These are phyloP conservation scores for Paraplagusia blochii DNA, from an alignment of 2,113 vertebrate genomes.

Conservation along the genomic window DNA sequence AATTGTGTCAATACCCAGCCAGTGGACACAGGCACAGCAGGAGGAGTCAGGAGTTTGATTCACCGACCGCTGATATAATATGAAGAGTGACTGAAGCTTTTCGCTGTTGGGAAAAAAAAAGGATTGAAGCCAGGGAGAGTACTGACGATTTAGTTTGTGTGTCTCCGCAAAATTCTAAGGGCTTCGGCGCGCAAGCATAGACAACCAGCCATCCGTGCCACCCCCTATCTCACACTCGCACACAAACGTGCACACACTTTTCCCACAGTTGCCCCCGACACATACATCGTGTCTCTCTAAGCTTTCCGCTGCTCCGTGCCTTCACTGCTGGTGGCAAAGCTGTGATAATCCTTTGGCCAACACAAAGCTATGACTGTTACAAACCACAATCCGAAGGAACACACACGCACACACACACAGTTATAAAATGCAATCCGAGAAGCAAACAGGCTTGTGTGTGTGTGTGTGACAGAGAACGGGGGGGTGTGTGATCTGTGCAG, in stretches of 20 bases:
- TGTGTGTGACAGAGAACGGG: constrained; percentile 35
- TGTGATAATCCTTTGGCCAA: constrained; percentile 73
- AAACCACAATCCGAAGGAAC: constrained; percentile 67
- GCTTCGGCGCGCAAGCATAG: constrained; percentile 52
- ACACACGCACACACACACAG: constrained; percentile 53
- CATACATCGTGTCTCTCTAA: constrained; percentile 58
- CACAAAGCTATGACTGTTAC: constrained; percentile 73
- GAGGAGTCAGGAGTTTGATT: constrained; percentile 17
- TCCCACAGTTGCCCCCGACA: constrained; percentile 65
- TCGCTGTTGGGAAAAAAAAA: constrained; percentile 27
- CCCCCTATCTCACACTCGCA: constrained; percentile 44
- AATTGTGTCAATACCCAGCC: background rate
- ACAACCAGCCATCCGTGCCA: constrained; percentile 62
- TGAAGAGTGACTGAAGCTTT: constrained; percentile 26
- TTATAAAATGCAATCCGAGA: constrained; percentile 58
- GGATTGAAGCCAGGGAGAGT: constrained; percentile 18
- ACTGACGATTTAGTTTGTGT: constrained; percentile 23
- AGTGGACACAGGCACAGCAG: background rate
- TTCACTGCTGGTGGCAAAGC: constrained; percentile 73
- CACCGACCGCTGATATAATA: constrained; percentile 30
- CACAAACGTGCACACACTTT: constrained; percentile 36
- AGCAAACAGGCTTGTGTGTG: constrained; percentile 57
- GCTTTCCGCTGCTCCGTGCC: constrained; percentile 67
- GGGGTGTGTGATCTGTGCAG: constrained; percentile 40
- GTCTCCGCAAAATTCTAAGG: constrained; percentile 42